phyloP scores from a whole-genome alignment of 1,140 invertebrate genomes.

The Dreissena polymorpha region DNA sequence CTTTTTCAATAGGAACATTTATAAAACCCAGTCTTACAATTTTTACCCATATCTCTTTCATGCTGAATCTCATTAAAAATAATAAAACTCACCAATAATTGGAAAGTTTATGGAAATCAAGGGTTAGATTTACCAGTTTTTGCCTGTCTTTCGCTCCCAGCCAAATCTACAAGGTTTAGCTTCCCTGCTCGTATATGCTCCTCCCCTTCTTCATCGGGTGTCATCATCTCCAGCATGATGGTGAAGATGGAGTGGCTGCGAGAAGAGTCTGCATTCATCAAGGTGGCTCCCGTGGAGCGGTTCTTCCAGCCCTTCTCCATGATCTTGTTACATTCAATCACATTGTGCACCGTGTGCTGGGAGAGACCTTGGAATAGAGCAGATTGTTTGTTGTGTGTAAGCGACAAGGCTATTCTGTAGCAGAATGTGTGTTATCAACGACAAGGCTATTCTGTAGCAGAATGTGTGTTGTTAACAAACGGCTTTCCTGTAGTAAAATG shows the following conservation, averaged over 20 bases:
- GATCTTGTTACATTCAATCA: slow-evolving; percentile 86
- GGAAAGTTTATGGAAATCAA: no score
- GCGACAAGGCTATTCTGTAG: no score
- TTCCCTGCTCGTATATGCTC: slow-evolving; percentile 82
- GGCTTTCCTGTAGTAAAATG: no score
- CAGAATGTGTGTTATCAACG: not conserved
- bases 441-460: no score
- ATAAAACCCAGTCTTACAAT: no score
- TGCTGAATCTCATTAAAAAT: no score
- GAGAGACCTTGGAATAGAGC: slow-evolving; percentile 82
- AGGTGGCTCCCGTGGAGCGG: slow-evolving; percentile 87
- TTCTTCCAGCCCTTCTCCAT: slow-evolving; percentile 89
- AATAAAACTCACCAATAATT: no score
- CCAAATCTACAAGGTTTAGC: slow-evolving; percentile 90
- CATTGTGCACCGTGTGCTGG: slow-evolving; percentile 88
- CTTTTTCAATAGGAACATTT: no score
- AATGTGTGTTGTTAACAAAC: no score
- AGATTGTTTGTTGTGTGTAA: not conserved
- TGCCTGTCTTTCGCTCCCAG: slow-evolving; percentile 82
- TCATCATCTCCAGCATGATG: slow-evolving; percentile 90
- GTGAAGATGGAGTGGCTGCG: slow-evolving; percentile 95
- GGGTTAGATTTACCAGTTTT: slow-evolving; percentile 73
- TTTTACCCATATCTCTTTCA: no score
- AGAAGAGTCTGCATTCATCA: slow-evolving; percentile 92
- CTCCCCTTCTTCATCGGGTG: slow-evolving; percentile 80